Evolutionary conservation across 2,113 vertebrate genomes (phyloP), one percentile per base, ranked within the genome.

Genomic region (Psephotus haematonotus): DNA sequence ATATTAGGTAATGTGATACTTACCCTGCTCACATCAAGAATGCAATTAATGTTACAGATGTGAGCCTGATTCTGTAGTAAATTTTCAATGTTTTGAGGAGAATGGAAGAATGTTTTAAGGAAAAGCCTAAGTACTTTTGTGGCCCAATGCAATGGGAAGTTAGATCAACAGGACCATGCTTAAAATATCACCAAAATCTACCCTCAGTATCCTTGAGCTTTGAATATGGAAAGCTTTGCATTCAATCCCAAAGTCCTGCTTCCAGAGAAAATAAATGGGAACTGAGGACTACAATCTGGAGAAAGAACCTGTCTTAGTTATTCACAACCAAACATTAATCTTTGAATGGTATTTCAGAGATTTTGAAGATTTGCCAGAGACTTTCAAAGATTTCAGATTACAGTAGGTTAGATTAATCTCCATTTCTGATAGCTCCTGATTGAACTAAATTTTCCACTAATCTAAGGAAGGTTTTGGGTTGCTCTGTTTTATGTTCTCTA

Each of bases 121-220:
- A 33, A 82, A 91, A 90, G 1, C 33, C 28, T n/a, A 16, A 68
- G 53, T 17, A 20, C 33, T 9, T 68, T 75, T 62, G 25, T 20
- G 28, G 17, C 6, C 13, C 43, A 24, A 0, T 44, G 10, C 10
- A 57, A 91, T 53, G 2, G 8, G 13, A 91, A 92, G 39, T 0
- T 5, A 43, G 2, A 59, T 39, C 25, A 60, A 53, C 10, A 1
- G 0, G 7, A 25, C 16, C 4, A 0, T 17, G 7, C 28, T 27
- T 67, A 57, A 75, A 92, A 57, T 67, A 53, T 11, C 4, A 4
- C 13, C 20, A 83, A 91, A 87, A 82, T 70, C 53, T 70, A 13
- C 43, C 13, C 33, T 63, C 13, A 11, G 6, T 11, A 16, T 46
- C 33, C 15, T 72, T 46, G n/a, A 90, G 17, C 5, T 76, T 79